Evolutionary conservation across 2,888 invertebrate species (phyloP).

Genomic region (Dendrolimus houi): DNA sequence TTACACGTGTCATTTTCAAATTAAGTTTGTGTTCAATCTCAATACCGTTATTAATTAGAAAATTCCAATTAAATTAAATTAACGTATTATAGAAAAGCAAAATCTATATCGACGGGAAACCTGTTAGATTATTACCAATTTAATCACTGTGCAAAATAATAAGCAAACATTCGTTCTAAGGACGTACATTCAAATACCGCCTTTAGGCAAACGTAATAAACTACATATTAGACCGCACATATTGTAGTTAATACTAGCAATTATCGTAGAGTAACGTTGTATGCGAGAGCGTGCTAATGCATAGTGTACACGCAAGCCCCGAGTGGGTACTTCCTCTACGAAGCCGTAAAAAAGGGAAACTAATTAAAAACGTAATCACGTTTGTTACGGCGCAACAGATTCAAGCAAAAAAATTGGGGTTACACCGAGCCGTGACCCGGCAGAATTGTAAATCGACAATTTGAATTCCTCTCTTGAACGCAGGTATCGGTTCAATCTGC

Average conservation of each 20-base stretch:
- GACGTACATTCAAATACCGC: constrained; percentile 11
- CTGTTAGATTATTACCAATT: constrained; percentile 16
- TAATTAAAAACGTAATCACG: constrained; percentile 39
- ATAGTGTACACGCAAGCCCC: constrained; percentile 34
- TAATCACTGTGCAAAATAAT: constrained; percentile 20
- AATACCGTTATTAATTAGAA: too few relatives aligned
- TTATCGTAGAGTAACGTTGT: constrained; percentile 32
- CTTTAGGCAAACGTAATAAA: constrained; percentile 13
- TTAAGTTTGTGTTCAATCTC: too few relatives aligned
- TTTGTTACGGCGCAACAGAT: constrained; percentile 23
- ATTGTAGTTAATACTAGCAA: constrained; percentile 33
- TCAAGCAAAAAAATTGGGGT: constrained; percentile 24
- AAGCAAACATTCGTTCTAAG: constrained; percentile 15
- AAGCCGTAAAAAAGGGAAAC: constrained; percentile 24
- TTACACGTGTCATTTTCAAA: too few relatives aligned
- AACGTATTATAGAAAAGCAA: constrained; percentile 11
- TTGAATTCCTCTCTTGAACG: constrained; percentile 44
- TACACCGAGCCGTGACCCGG: constrained; percentile 19
- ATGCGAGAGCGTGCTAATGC: constrained; percentile 39
- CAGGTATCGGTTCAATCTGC: constrained; percentile 33
- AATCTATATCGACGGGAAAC: constrained; percentile 19
- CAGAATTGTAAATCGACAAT: constrained; percentile 35
- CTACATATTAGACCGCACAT: constrained; percentile 16
- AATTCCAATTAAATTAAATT: too few relatives aligned
- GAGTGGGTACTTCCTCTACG: constrained; percentile 18